These are phyloP conservation scores for Atethmia centrago DNA, from an alignment of 2,888 invertebrate species.

Conservation along the genomic window DNA sequence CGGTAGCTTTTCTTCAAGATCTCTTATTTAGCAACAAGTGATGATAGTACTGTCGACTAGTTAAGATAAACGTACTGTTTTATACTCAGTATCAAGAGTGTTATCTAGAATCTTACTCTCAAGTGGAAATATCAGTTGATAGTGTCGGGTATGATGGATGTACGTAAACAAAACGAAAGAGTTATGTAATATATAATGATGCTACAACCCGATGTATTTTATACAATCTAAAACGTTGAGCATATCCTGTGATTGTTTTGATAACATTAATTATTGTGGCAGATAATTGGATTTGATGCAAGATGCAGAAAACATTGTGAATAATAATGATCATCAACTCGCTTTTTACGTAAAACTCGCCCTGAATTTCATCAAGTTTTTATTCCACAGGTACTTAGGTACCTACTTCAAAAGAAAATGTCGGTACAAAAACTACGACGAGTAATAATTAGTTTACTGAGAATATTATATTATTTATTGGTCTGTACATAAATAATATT, in stretches of 20 bases:
- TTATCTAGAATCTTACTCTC: slow-evolving; percentile 55
- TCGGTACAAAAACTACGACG: slow-evolving; percentile 3
- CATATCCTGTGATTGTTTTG: neutral
- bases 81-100: slow-evolving; percentile 46
- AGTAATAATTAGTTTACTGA: neutral
- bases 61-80: slow-evolving; percentile 54
- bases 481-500: slow-evolving; percentile 2
- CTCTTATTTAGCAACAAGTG: slow-evolving; percentile 58
- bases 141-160: slow-evolving; percentile 50
- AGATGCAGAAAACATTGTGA: neutral
- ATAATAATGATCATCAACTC: neutral
- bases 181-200: slow-evolving; percentile 32
- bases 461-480: slow-evolving; percentile 19
- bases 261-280: neutral
- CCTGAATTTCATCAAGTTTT: neutral
- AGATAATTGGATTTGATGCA: neutral
- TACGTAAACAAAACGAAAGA: slow-evolving; percentile 41
- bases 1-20: slow-evolving; percentile 35
- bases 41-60: slow-evolving; percentile 47
- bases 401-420: neutral
- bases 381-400: neutral
- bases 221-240: neutral
- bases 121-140: slow-evolving; percentile 58
- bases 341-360: neutral
- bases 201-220: neutral